Base-by-base conservation (phyloP, 2,888 invertebrate species). In the Mesopsocus fuscifrons region DNA sequence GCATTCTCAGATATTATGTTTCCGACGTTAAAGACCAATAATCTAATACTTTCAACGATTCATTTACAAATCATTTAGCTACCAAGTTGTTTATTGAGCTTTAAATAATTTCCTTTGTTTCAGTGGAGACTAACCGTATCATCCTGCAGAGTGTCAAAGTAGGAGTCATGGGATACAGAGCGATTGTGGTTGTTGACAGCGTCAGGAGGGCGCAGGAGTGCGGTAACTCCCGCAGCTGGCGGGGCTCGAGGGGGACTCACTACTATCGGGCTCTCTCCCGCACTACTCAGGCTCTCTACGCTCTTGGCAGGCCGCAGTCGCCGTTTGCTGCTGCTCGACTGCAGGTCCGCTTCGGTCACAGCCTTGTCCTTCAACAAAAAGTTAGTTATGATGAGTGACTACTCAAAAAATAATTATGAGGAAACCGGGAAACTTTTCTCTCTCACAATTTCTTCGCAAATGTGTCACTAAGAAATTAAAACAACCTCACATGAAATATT, bases 101-200 rank as follows among this genome's bases (percentile, higher is more conserved):
- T n/a, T n/a, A n/a, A n/a, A n/a, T n/a, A n/a, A n/a, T n/a, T n/a
- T n/a, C n/a, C n/a, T n/a, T n/a, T n/a, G n/a, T n/a, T n/a, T n/a
- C n/a, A n/a, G n/a, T n/a, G n/a, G n/a, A n/a, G n/a, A n/a, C n/a
- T n/a, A 18, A 38, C 38, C 18, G n/a, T 62, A 61, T 26, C 62
- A 52, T 47, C 77, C 68, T 64, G 75, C 67, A 69, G 72, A 52
- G 75, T 67, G 54, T 89, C 88, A 64, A 91, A 91, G 63, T 91
- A 91, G 1, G 89, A 91, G 60, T 91, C 91, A 60, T 91, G 89
- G 0, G 88, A 88, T 1, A 88, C 83, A 1, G 88, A 88, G 40
- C 54, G 40, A 44, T 67, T 68, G 64, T 66, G 52, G 61, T 64
- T 53, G 30, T 18, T 23, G 21, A 34, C 17, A 3, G 41, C 33